Base-by-base conservation (phyloP, 1,140 invertebrate species). In the Zaprionus ornatus region DNA sequence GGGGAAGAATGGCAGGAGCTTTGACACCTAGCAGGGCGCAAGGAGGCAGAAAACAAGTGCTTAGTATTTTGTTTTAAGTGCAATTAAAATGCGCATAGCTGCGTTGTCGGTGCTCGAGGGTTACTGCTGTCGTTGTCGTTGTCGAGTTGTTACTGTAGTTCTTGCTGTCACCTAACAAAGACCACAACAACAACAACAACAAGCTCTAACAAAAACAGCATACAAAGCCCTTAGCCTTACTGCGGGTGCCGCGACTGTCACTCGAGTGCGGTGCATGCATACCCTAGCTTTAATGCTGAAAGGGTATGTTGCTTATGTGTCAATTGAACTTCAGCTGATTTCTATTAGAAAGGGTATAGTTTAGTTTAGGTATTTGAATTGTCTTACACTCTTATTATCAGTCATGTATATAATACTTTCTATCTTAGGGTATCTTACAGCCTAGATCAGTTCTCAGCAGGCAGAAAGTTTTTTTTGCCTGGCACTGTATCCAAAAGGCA, bases 31-130 rank as follows among this genome's bases (percentile, higher is more conserved):
- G 37, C 4, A n/a, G 5, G 7, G 17, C 6, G 40, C 40, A 45
- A 45, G 6, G 40, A 45, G 40, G n/a, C 40, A n/a, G 40, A 7
- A n/a, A 45, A 45, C 40, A 45, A 45, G 40, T 45, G 40, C 40
- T 17, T 45, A 7, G 40, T n/a, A 45, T 45, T 45, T 45, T 45
- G 40, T 45, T 45, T 45, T 45, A n/a, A 45, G 40, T 45, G 40
- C 40, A 45, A 45, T 45, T 45, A 45, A 45, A 45, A 45, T n/a
- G 40, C 40, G 40, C 40, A 45, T n/a, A 45, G 17, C 40, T 37
- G 13, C 35, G 35, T 15, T 45, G 40, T 45, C 40, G 40, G n/a
- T 9, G 40, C 40, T 45, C n/a, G 40, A 45, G 40, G 40, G 40
- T 17, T 45, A 7, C n/a, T 17, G 15, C 6, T 42, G 40, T 42